Conservation (phyloP, 1,140 invertebrate species). For the Macrosteles quadrilineatus region DNA sequence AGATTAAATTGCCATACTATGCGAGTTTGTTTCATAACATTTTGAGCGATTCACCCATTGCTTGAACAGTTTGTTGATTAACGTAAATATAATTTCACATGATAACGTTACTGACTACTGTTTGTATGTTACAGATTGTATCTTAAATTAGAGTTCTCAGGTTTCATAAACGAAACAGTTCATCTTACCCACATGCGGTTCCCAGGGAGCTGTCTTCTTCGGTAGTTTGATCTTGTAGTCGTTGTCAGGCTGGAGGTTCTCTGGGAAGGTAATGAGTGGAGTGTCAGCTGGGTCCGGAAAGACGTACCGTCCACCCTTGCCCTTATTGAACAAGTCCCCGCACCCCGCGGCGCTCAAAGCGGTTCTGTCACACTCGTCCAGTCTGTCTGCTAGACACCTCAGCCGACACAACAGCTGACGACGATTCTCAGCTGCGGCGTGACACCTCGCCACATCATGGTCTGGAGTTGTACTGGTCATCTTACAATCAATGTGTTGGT, state of each 20-base stretch:
- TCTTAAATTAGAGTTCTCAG: too few species aligned
- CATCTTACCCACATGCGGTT: too few species aligned
- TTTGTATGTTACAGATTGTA: too few species aligned
- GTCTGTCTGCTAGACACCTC: not conserved
- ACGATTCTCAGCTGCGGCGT: slow-evolving; percentile 3
- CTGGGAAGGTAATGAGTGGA: slow-evolving; percentile 1
- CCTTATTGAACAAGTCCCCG: not conserved
- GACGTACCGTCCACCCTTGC: not conserved
- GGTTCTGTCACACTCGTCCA: slow-evolving; percentile 16
- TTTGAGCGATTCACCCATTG: too few species aligned
- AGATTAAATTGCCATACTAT: too few species aligned
- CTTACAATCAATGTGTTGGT: not conserved
- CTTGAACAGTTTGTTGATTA: too few species aligned
- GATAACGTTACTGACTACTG: too few species aligned
- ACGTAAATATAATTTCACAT: too few species aligned
- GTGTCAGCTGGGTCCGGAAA: not conserved
- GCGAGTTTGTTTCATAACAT: too few species aligned
- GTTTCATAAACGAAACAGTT: too few species aligned
- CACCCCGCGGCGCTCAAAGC: not conserved
- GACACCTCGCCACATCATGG: not conserved
- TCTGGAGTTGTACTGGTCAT: slow-evolving; percentile 18
- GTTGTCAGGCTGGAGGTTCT: not conserved
- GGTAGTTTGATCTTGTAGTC: not conserved
- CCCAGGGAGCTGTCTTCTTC: not conserved
- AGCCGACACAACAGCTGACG: slow-evolving; percentile 8